Evolutionary conservation across 1,140 invertebrate genomes (phyloP).

Genomic region (Archivesica marissinica): DNA sequence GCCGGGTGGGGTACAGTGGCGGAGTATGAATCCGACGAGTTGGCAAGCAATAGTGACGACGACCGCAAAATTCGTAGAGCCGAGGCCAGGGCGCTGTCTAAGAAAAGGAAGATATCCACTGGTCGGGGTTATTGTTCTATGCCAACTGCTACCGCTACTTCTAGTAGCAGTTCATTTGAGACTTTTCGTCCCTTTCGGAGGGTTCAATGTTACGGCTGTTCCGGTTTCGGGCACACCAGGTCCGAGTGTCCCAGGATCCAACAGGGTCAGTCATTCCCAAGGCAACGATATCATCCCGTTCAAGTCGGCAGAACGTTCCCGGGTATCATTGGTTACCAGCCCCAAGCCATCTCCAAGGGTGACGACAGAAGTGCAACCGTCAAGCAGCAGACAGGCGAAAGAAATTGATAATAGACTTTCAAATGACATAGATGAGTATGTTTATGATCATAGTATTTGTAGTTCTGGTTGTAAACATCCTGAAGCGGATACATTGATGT

Average conservation of each 20-base stretch:
- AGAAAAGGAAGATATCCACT: neutral
- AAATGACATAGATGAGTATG: neutral
- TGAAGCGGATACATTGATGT: too few species aligned
- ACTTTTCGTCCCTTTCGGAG: too few species aligned
- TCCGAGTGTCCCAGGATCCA: too few species aligned
- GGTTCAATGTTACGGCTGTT: too few species aligned
- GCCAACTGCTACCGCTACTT: neutral
- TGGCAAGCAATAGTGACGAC: slow-evolving; percentile 20
- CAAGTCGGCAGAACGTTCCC: too few species aligned
- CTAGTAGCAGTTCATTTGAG: neutral
- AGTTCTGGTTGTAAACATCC: neutral
- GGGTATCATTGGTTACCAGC: too few species aligned
- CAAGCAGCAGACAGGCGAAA: too few species aligned
- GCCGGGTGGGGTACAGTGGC: neutral
- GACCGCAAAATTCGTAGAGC: neutral
- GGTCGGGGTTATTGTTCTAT: neutral
- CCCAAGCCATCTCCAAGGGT: too few species aligned
- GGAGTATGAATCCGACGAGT: slow-evolving; percentile 16
- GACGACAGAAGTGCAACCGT: too few species aligned
- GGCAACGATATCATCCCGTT: neutral
- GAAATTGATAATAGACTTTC: neutral
- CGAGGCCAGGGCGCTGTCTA: neutral
- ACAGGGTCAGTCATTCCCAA: neutral
- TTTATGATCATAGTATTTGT: neutral
- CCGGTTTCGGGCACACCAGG: too few species aligned